Evolutionary conservation across 2,113 vertebrate species (phyloP).

Genomic region (Nothocercus julius): DNA sequence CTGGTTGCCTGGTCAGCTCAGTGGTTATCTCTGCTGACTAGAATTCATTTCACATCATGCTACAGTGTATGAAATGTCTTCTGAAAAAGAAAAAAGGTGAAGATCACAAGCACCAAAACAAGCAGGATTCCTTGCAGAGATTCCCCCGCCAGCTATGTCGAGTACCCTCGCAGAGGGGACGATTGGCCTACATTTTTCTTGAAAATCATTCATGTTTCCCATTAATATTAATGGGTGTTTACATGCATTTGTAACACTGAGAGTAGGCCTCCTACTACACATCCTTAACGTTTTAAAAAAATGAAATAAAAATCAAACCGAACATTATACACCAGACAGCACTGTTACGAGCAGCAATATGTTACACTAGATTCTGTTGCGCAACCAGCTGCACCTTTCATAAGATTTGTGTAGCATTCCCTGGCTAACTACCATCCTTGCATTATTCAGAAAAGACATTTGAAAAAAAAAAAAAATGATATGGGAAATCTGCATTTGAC

Average conservation of each 20-base stretch:
- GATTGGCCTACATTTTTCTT: not conserved
- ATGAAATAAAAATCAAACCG: not conserved
- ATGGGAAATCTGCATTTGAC: constrained; percentile 73
- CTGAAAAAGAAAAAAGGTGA: not conserved
- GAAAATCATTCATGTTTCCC: constrained; percentile 23
- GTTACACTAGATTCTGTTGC: constrained; percentile 68
- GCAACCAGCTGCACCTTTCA: constrained; percentile 33
- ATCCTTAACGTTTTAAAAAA: constrained; percentile 24
- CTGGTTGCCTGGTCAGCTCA: not conserved
- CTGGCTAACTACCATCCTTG: not conserved
- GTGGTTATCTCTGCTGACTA: not conserved
- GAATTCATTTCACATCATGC: not conserved
- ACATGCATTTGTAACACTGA: constrained; percentile 44
- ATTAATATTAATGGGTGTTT: constrained; percentile 61
- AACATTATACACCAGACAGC: not conserved
- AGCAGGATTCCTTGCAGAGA: not conserved
- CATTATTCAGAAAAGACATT: constrained; percentile 47
- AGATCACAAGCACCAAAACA: not conserved
- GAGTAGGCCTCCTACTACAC: constrained; percentile 50
- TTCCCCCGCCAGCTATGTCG: not conserved
- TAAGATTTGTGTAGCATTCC: constrained; percentile 8
- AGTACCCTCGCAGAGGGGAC: not conserved
- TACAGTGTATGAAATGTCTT: not conserved
- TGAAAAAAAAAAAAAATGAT: constrained; percentile 62
- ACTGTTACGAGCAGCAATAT: constrained; percentile 36